Evolutionary conservation across 2,113 vertebrate species (phyloP), one percentile per base, ranked within the genome.

Genomic region (Corydoras sp.): DNA sequence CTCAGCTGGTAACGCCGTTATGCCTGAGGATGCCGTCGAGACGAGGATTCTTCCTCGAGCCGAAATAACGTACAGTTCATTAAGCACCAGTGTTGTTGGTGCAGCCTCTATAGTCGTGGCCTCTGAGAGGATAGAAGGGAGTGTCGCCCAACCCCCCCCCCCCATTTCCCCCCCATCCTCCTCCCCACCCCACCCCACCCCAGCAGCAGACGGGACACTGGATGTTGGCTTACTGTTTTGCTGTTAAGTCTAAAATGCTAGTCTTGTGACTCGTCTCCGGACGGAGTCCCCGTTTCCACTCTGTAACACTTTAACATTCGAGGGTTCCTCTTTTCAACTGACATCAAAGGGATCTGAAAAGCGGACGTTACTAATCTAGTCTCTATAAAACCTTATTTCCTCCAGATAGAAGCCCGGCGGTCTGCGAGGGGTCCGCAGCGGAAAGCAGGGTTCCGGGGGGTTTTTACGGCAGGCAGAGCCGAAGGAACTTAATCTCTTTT

Each of bases 1-100:
- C 76, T 77, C 56, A 80, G 29, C 72, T 80, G 78, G 78, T 80
- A 68, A 75, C 14, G 50, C 24, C 5, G 14, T 31, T 18, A 14
- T 24, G 9, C n/a, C 53, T 43, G 15, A 11, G 11, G 9, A 14
- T 31, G 43, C 55, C 29, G 24, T 24, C 48, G 29, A 56, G 18
- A 43, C 48, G 14, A 56, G 18, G 29, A n/a, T 8, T 72, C 11
- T 30, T 58, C 53, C 58, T 49, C 35, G 35, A 35, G 30, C 71
- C 30, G 4, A 55, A 9, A 55, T 55, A 13, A 4, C 8, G 12
- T 55, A 13, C 12, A 13, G 9, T n/a, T 7, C 14, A 15, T 56
- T 56, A 15, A 15, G 13, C 12, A n/a, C 9, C 6, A n/a, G 6
- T 5, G 12, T 56, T 13, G 11, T 13, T 55, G 9, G 7, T 62